A percentile compares a stretch with the other conserved stretches of the same genome.
Conservation (phyloP, 23 tunicate genomes). For the Corella eumyota region DNA sequence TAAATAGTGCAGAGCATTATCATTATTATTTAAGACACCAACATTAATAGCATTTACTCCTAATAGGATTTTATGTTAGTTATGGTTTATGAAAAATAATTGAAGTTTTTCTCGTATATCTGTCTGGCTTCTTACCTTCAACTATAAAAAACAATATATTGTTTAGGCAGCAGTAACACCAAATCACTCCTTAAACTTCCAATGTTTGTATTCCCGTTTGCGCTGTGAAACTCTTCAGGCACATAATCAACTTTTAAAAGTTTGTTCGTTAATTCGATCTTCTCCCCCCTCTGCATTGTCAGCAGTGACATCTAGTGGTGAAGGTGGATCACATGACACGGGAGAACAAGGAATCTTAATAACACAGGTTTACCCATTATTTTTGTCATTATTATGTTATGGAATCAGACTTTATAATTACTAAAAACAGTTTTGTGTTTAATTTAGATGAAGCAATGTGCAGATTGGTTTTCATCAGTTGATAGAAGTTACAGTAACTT, state of each 20-base stretch:
- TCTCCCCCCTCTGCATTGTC: conserved; percentile 72
- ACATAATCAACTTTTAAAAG: conserved; percentile 42
- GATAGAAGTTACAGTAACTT: conserved; percentile 66
- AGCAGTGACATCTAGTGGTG: background rate
- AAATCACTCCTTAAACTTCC: conserved; percentile 51
- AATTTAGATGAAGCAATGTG: conserved; percentile 66
- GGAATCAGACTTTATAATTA: background rate
- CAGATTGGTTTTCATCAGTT: conserved; percentile 44
- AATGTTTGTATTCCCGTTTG: conserved; percentile 45
- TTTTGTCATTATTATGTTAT: background rate
- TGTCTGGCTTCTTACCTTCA: too few relatives aligned
- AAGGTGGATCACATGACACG: background rate
- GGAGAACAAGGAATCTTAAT: conserved; percentile 1
- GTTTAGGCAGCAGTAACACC: conserved; percentile 85
- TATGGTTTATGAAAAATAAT: too few relatives aligned
- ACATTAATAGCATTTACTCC: too few relatives aligned
- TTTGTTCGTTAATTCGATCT: conserved; percentile 59
- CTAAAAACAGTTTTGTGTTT: background rate
- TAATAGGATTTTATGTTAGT: too few relatives aligned
- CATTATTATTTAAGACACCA: too few relatives aligned
- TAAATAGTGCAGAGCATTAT: too few relatives aligned
- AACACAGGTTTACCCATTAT: too few relatives aligned
- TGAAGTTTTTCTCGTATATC: too few relatives aligned
- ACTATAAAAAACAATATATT: too few relatives aligned
- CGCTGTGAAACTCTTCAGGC: conserved; percentile 59